Base-by-base conservation (phyloP, 2,113 vertebrate species). In the Colaptes auratus region DNA sequence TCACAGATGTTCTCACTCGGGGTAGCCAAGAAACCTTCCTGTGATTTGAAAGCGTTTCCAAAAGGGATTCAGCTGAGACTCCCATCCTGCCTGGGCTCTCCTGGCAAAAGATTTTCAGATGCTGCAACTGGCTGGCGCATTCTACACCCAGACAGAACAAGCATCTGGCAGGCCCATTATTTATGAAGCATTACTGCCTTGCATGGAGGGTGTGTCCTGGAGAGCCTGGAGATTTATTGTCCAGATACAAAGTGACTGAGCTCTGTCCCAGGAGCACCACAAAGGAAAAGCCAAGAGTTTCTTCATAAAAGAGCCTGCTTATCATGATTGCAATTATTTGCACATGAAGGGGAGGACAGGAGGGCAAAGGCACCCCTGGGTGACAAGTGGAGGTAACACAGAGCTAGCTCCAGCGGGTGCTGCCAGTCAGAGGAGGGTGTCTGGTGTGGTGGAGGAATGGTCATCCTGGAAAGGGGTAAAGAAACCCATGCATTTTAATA, bases 81-180 rank as follows among this genome's bases (percentile, higher is more conserved):
- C 60, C 27, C 3, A 7, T 2, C 3, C 30, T 88, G 89, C 42
- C 55, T 66, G 89, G 81, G 66, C 63, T 90, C 77, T 89, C 89
- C 84, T 93, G 89, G 81, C 63, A 94, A 86, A 96, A 86, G 44
- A 93, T 88, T 93, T 93, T 92, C 90, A 96, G 88, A 94, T 90
- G 88, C 90, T 92, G 87, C 77, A 80, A 87, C 63, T 69, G 83
- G 77, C 83, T 93, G 92, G 24, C 1, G 0, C 31, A 83, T 81
- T 93, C 89, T 66, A 90, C 83, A 84, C 63, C 66, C 86, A 94
- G 92, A 94, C 86, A 78, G 91, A 93, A 79, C 46, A 82, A 87
- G 92, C 83, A 92, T 94, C 91, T 96, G 95, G 75, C 89, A 95
- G 81, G 74, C 44, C 66, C 80, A 86, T 90, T 91, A 94, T 31